Base-by-base conservation (phyloP, 2,888 invertebrate genomes). In the Trisateles emortualis region DNA sequence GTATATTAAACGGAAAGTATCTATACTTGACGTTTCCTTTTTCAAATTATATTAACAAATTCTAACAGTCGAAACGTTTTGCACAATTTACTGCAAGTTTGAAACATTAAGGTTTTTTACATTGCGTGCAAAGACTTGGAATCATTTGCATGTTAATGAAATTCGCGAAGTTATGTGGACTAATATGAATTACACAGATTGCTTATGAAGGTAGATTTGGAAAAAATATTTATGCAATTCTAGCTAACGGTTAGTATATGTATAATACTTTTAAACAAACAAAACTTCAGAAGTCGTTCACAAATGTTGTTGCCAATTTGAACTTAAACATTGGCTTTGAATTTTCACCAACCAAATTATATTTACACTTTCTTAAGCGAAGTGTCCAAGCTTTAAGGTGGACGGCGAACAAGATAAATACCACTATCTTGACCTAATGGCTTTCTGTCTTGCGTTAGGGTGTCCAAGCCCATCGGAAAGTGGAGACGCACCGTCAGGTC, bases 381-480 rank as follows among this genome's bases (percentile, higher is more conserved):
- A 84, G 79, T 84, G 81, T 81, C 77, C 72, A 65, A 69, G 81
- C 78, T 66, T 62, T 53, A 63, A 74, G 78, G 81, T 78, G 72
- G 69, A 62, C 67, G 68, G 79, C 59, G 64, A 81, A 77, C 74
- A 68, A 90, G 88, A 90, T 86, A 89, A 90, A 90, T 90, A 89
- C 86, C 79, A 82, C 84, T 83, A 86, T 88, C 85, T 86, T 78
- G 79, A 81, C 82, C 86, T 88, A 90, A 90, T 90, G 84, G 88
- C 77, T 86, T 88, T 83, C 83, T 81, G 88, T 86, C 88, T 76
- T 77, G 59, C 66, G 74, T 82, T 73, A 79, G 86, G 86, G 87
- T 78, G 87, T 86, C 84, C 84, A 79, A 83, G 39, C 29, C 43
- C 33, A 54, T 44, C 48, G 19, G 14, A 46, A 19, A 46, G 38